These are phyloP conservation scores for Saccostrea echinata DNA, from an alignment of 1,140 invertebrate genomes.

Conservation along the genomic window DNA sequence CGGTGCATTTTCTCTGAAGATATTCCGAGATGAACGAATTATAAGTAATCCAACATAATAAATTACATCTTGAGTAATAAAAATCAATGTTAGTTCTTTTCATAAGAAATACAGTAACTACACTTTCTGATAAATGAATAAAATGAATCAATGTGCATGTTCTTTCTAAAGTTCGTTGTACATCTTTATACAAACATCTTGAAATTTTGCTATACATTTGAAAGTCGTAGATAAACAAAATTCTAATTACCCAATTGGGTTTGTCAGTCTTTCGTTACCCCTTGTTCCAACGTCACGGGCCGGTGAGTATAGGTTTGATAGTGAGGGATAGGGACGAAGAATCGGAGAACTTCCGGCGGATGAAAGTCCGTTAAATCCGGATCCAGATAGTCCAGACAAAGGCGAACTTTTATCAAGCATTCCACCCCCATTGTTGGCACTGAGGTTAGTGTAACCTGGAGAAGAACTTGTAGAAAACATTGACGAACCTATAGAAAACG, in stretches of 20 bases:
- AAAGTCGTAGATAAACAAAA: neutral
- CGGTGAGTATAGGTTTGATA: conserved; percentile 55
- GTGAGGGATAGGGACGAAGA: conserved; percentile 54
- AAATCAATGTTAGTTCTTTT: conserved; percentile 28
- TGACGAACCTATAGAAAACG: conserved; percentile 51
- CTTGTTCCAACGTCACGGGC: conserved; percentile 47
- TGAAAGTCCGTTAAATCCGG: conserved; percentile 55
- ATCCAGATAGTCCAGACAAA: conserved; percentile 17
- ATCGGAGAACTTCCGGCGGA: conserved; percentile 49
- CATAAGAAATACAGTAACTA: neutral
- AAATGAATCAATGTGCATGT: neutral
- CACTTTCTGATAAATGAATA: neutral
- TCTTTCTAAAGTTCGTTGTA: conserved; percentile 14
- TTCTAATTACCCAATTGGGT: conserved; percentile 29
- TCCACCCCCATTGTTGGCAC: conserved; percentile 3
- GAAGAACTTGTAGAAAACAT: conserved; percentile 53
- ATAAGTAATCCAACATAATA: conserved; percentile 34
- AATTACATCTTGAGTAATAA: conserved; percentile 22
- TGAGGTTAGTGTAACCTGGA: conserved; percentile 55
- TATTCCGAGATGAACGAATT: conserved; percentile 36
- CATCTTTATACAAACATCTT: neutral
- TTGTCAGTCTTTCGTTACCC: conserved; percentile 46
- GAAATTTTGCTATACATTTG: neutral
- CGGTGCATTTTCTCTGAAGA: conserved; percentile 27
- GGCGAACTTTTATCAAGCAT: conserved; percentile 51